A percentile compares a stretch with the other conserved stretches of the same genome.
phyloP scores from a whole-genome alignment of 2,797 vertebrate genomes.

The Myotis planiceps region DNA sequence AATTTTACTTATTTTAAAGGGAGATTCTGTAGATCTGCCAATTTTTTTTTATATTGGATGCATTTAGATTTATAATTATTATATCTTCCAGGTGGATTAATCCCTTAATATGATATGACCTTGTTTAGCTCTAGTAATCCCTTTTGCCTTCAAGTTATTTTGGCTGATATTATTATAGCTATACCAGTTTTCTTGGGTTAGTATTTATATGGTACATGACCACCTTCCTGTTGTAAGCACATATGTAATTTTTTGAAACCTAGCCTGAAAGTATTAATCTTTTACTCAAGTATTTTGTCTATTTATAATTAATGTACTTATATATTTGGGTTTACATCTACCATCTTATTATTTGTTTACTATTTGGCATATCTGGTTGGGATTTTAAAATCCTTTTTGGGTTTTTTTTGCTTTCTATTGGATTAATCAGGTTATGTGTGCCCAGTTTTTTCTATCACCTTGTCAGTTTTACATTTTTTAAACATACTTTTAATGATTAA shows the following conservation, averaged over 20 bases:
- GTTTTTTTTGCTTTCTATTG: background rate
- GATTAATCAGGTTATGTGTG: background rate
- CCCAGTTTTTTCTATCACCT: background rate
- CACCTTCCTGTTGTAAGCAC: background rate
- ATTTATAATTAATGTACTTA: background rate
- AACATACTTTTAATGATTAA: background rate
- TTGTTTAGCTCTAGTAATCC: background rate
- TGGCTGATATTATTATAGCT: background rate
- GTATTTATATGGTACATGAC: background rate
- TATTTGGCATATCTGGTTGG: background rate
- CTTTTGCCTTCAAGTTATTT: background rate
- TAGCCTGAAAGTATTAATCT: background rate
- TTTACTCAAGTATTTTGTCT: background rate
- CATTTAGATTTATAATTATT: background rate
- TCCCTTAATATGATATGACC: background rate
- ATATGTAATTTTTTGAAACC: background rate
- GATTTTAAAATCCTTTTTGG: background rate
- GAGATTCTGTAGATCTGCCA: background rate
- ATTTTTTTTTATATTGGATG: background rate
- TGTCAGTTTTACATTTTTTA: slow-evolving; percentile 1
- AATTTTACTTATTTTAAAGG: background rate
- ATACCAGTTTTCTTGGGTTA: background rate
- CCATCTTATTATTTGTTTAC: background rate
- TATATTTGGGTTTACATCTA: background rate
- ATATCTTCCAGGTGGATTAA: background rate